phyloP scores from a whole-genome alignment of 1,140 invertebrate genomes.

The Solenopsis fugax region DNA sequence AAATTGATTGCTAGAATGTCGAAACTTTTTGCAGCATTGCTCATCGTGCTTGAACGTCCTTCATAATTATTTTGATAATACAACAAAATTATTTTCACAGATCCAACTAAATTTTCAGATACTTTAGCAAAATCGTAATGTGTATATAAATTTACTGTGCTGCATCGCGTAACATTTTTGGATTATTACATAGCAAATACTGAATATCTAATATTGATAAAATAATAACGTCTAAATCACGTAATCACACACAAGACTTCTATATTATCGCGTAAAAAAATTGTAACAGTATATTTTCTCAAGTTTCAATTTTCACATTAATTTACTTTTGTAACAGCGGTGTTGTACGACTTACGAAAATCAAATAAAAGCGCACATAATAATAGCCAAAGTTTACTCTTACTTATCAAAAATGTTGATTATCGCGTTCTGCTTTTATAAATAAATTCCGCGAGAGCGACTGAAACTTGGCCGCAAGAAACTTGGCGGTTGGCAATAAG shows the following conservation, averaged over 20 bases:
- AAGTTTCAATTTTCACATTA: constrained; percentile 6
- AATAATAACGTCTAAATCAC: constrained; percentile 8
- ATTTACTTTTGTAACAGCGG: constrained; percentile 6
- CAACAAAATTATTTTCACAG: too few relatives aligned
- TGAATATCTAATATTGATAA: neutral
- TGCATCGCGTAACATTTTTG: neutral
- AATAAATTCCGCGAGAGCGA: constrained; percentile 27
- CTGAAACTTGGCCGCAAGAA: constrained; percentile 35
- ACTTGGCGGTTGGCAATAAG: constrained; percentile 34
- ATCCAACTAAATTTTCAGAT: too few relatives aligned
- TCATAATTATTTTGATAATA: too few relatives aligned
- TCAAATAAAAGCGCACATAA: neutral
- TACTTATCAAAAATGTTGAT: constrained; percentile 49
- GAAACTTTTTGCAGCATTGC: too few relatives aligned
- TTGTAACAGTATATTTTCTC: neutral
- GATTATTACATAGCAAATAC: neutral
- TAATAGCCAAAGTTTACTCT: neutral
- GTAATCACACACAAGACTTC: neutral
- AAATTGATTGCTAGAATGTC: too few relatives aligned
- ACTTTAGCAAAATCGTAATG: too few relatives aligned
- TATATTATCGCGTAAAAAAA: neutral
- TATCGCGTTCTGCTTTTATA: constrained; percentile 25
- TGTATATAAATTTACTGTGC: neutral
- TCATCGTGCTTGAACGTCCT: too few relatives aligned
- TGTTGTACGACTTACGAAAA: constrained; percentile 1